phyloP scores from a whole-genome alignment of 1,140 invertebrate genomes.

The Anadara kagoshimensis region DNA sequence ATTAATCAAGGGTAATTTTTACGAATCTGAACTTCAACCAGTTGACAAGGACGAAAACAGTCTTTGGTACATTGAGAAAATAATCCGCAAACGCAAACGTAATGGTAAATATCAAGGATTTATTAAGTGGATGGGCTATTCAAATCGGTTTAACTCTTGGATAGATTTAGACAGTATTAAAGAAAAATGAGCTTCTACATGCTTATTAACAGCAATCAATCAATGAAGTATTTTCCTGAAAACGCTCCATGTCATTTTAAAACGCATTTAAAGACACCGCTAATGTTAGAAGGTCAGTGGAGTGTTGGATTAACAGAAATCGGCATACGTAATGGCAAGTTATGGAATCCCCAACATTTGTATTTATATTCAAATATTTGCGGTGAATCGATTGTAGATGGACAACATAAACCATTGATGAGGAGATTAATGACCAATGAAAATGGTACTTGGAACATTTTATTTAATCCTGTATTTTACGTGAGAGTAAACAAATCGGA shows the following conservation, averaged over 20 bases:
- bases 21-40: neutral
- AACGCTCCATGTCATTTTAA: slow-evolving; percentile 1
- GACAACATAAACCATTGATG: neutral
- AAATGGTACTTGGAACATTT: neutral
- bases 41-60: neutral
- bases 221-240: neutral
- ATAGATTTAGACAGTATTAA: neutral
- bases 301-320: neutral
- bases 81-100: neutral
- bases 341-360: neutral
- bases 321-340: neutral
- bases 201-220: neutral
- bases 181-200: slow-evolving; percentile 9
- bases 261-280: neutral
- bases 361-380: slow-evolving; percentile 3
- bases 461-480: slow-evolving; percentile 11
- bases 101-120: neutral
- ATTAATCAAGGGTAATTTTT: neutral
- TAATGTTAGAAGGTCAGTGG: neutral
- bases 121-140: neutral
- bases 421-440: slow-evolving; percentile 5
- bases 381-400: neutral
- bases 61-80: neutral
- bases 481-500: neutral
- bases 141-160: neutral